Percentiles rank a stretch among this genome's conserved stretches.
Conservation (phyloP, 30 jellyfish, hydroid and myxozoan species). For the Phacellophora camtschatica region DNA sequence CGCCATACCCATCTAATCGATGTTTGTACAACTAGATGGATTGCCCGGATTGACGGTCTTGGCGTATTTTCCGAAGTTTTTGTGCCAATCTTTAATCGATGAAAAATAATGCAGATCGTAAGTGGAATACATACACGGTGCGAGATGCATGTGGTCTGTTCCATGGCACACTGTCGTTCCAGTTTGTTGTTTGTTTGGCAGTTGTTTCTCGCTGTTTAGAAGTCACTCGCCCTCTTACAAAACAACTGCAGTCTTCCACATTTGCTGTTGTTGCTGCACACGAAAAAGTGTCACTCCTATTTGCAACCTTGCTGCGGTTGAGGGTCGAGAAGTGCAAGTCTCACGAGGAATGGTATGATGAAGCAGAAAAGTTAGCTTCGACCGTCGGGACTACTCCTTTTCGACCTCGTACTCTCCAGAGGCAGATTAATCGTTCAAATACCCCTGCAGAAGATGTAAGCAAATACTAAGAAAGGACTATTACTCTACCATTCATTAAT, state of each 20-base stretch:
- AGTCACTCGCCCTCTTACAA: slow-evolving; percentile 37
- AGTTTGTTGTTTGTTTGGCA: not conserved
- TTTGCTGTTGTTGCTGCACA: slow-evolving; percentile 34
- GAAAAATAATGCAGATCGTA: not conserved
- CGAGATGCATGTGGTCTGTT: not conserved
- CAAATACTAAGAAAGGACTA: not conserved
- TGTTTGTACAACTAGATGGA: slow-evolving; percentile 9
- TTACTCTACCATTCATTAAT: slow-evolving; percentile 10
- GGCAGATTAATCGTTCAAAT: not conserved
- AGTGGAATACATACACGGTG: slow-evolving; percentile 3
- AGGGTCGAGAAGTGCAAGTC: not conserved
- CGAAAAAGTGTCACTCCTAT: not conserved
- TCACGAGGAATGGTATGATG: slow-evolving; percentile 10
- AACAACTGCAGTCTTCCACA: too few relatives aligned
- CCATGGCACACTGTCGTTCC: not conserved
- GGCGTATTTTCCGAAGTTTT: not conserved
- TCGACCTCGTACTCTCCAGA: slow-evolving; percentile 5
- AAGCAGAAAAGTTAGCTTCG: not conserved
- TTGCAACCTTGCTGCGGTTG: not conserved
- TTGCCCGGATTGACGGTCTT: slow-evolving; percentile 27
- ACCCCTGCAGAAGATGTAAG: not conserved
- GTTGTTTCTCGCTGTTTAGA: slow-evolving; percentile 29
- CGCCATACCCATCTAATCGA: not conserved
- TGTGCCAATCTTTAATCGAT: slow-evolving; percentile 3
- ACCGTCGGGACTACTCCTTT: not conserved